These are phyloP conservation scores for Silurus meridionalis DNA, from an alignment of 2,113 vertebrate genomes.

Conservation along the genomic window DNA sequence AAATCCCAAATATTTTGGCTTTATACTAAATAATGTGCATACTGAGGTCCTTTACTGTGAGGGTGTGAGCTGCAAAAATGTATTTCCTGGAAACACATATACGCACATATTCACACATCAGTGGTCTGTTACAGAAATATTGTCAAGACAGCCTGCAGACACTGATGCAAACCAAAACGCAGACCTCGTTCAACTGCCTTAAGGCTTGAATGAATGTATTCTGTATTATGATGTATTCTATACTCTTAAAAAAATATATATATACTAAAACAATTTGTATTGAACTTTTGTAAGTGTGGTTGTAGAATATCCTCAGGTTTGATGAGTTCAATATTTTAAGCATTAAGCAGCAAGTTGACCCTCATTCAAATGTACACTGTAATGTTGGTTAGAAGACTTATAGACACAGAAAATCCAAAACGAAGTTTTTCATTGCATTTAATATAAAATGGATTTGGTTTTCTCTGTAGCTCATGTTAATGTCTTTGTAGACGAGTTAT, in stretches of 20 bases:
- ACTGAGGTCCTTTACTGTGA: background rate
- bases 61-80: constrained; percentile 1
- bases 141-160: background rate
- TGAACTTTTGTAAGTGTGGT: constrained; percentile 49
- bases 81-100: background rate
- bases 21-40: constrained; percentile 31
- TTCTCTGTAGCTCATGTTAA: constrained; percentile 39
- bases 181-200: constrained; percentile 34
- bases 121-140: constrained; percentile 7
- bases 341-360: background rate
- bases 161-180: constrained; percentile 40
- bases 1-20: constrained; percentile 38
- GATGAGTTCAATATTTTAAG: constrained; percentile 52
- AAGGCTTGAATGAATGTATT: constrained; percentile 41
- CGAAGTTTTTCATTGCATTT: background rate
- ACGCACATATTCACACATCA: background rate
- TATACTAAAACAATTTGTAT: constrained; percentile 26
- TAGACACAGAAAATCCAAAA: background rate
- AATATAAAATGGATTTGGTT: background rate
- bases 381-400: background rate
- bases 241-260: constrained; percentile 7
- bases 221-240: constrained; percentile 8
- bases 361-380: background rate
- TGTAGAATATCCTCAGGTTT: constrained; percentile 71
- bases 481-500: constrained; percentile 59